Conservation (phyloP, 2,888 invertebrate species). For the Rutpela maculata region DNA sequence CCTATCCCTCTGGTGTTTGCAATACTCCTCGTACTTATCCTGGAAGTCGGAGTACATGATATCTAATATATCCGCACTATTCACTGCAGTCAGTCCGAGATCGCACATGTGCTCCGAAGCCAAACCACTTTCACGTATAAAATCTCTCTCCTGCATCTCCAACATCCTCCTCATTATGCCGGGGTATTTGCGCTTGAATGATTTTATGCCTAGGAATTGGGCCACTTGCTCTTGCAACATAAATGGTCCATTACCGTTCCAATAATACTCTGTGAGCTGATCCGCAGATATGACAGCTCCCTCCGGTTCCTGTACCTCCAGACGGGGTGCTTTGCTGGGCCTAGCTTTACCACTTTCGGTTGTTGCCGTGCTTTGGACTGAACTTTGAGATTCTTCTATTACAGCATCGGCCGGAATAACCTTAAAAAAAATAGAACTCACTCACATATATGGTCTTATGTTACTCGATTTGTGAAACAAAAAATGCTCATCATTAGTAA, state of each 20-base stretch:
- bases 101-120: slow-evolving; percentile 95
- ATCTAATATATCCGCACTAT: slow-evolving; percentile 94
- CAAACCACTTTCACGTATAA: slow-evolving; percentile 84
- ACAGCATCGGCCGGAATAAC: slow-evolving; percentile 61
- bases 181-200: slow-evolving; percentile 97
- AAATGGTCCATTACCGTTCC: slow-evolving; percentile 88
- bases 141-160: slow-evolving; percentile 94
- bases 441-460: too few species aligned
- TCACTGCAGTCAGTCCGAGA: slow-evolving; percentile 93
- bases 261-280: slow-evolving; percentile 94
- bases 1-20: slow-evolving; percentile 82
- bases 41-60: slow-evolving; percentile 97
- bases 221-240: slow-evolving; percentile 98
- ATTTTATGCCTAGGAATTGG: slow-evolving; percentile 94
- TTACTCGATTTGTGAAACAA: too few species aligned
- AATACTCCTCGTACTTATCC: slow-evolving; percentile 94
- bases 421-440: background rate
- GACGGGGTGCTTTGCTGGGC: slow-evolving; percentile 60
- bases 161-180: slow-evolving; percentile 81
- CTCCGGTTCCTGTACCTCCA: slow-evolving; percentile 70
- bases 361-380: slow-evolving; percentile 84
- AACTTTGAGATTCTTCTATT: slow-evolving; percentile 87
- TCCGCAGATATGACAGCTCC: slow-evolving; percentile 80
- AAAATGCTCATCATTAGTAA: too few species aligned
- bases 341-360: slow-evolving; percentile 76